Conservation (phyloP, 2,888 invertebrate genomes). For the Cryptophagus acutangulus region DNA sequence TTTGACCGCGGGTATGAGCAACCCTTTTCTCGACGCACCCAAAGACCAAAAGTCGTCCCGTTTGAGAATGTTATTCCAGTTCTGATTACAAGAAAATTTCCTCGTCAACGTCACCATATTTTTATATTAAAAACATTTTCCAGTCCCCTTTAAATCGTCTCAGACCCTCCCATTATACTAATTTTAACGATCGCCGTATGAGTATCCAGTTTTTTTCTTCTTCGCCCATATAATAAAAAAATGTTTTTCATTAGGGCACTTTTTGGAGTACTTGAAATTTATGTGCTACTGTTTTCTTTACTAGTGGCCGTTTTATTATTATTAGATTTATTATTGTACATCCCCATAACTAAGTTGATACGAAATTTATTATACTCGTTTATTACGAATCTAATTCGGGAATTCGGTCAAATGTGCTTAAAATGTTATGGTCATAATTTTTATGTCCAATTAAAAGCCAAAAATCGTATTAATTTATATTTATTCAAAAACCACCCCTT, state of each 20-base stretch:
- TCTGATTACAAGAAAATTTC: constrained; percentile 5
- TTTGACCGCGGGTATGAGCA: neutral
- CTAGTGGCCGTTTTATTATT: constrained; percentile 2
- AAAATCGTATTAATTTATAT: too few species aligned
- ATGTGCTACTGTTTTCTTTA: neutral
- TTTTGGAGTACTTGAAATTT: neutral
- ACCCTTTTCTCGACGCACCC: constrained; percentile 3
- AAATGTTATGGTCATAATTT: too few species aligned
- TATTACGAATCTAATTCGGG: too few species aligned
- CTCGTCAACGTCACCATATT: neutral
- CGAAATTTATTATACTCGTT: too few species aligned
- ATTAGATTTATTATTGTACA: too few species aligned
- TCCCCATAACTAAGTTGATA: too few species aligned
- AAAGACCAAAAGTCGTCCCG: constrained; percentile 2
- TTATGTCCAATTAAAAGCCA: too few species aligned
- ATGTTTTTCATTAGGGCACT: neutral
- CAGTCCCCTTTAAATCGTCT: neutral
- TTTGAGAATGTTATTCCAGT: constrained; percentile 7
- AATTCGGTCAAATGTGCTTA: too few species aligned
- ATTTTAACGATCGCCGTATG: constrained; percentile 18
- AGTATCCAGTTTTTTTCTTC: constrained; percentile 15
- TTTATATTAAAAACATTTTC: neutral
- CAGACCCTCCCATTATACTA: constrained; percentile 11
- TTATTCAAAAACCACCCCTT: too few species aligned
- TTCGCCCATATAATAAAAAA: constrained; percentile 2